These are phyloP conservation scores for Felis catus DNA, from an alignment of 2,113 vertebrate species.

Conservation along the genomic window DNA sequence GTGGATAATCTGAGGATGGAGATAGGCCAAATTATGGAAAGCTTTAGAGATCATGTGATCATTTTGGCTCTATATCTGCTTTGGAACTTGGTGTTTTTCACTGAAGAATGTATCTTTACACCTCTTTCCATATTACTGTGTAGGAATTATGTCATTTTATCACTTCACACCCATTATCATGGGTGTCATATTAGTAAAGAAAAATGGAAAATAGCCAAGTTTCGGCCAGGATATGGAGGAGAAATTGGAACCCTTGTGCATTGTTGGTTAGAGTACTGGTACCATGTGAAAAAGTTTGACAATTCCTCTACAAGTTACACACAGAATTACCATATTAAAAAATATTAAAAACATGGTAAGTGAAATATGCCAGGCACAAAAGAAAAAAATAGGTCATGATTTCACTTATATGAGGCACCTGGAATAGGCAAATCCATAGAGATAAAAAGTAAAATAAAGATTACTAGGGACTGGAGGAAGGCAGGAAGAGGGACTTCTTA, in stretches of 20 bases:
- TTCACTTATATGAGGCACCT: background rate
- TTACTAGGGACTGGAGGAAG: background rate
- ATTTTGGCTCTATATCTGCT: background rate
- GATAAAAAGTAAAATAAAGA: background rate
- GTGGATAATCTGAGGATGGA: background rate
- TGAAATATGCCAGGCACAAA: background rate
- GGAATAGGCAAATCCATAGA: background rate
- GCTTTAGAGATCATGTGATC: background rate
- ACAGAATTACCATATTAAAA: background rate
- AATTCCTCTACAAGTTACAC: background rate
- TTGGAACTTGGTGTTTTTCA: background rate
- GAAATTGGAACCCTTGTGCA: background rate
- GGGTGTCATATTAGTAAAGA: background rate
- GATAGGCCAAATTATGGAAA: background rate
- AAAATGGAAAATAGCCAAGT: background rate
- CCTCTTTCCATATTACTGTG: background rate
- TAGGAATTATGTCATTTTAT: background rate
- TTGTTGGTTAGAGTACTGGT: background rate
- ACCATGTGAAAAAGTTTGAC: background rate
- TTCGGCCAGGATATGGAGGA: background rate
- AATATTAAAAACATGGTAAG: slow-evolving; percentile 14
- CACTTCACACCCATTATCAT: background rate
- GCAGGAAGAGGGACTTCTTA: background rate
- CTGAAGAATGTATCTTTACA: background rate
- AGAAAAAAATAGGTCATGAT: background rate